phyloP scores from a whole-genome alignment of 2,113 vertebrate species.

The Amia ocellicauda region DNA sequence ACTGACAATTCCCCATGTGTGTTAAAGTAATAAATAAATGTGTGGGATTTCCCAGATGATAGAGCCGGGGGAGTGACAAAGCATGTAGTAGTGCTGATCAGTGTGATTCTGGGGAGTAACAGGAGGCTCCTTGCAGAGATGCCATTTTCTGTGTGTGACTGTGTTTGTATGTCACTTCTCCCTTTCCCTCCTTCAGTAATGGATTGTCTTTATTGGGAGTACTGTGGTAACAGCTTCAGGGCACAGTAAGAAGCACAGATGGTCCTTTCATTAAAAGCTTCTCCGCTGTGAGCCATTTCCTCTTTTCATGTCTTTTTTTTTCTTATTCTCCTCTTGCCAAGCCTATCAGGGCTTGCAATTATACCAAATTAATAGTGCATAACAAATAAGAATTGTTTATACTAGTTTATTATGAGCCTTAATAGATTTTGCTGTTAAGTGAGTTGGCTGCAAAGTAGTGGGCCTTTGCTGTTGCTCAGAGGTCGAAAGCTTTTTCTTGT shows the following conservation, averaged over 20 bases:
- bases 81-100: no score
- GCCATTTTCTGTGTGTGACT: no score
- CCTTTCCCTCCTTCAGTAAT: conserved; percentile 21
- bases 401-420: conserved; percentile 61
- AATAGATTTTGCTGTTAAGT: conserved; percentile 59
- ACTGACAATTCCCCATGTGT: no score
- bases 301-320: no score
- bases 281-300: conserved; percentile 41
- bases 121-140: no score
- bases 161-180: conserved; percentile 21
- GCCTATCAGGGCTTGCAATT: conserved; percentile 55
- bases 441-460: conserved; percentile 56
- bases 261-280: conserved; percentile 58
- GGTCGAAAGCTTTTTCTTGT: conserved; percentile 32
- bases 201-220: conserved; percentile 26
- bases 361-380: conserved; percentile 59
- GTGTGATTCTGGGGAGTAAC: no score
- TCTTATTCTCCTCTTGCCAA: conserved; percentile 41
- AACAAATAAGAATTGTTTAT: conserved; percentile 63
- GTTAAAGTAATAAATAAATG: no score
- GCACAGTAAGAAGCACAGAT: conserved; percentile 42
- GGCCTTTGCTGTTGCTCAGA: conserved; percentile 56
- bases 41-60: no score
- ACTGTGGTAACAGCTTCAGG: conserved; percentile 33
- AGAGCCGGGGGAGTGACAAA: no score